A percentile compares a stretch with the other conserved stretches of the same genome.
phyloP scores from a whole-genome alignment of 92 coral and sea anemone species.

The Porites lobata region DNA sequence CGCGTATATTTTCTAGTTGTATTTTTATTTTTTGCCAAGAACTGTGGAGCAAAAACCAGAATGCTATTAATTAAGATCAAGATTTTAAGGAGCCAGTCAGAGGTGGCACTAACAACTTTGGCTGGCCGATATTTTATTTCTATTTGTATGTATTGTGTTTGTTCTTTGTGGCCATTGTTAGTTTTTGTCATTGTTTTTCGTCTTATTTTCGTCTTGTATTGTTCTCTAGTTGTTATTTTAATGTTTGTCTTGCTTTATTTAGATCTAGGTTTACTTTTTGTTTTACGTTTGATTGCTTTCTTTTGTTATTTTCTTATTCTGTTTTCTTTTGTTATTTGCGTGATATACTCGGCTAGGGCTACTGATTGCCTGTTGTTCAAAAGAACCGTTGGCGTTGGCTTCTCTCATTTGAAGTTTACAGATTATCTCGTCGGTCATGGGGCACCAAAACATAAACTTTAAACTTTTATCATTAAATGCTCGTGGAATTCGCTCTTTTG shows the following conservation, averaged over 20 bases:
- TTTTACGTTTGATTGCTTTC: background rate
- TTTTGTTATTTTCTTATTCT: background rate
- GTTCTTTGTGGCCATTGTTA: too few species aligned
- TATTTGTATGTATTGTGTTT: background rate
- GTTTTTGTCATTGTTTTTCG: too few species aligned
- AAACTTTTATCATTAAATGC: too few species aligned
- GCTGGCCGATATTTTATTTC: background rate
- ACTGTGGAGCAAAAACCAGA: background rate
- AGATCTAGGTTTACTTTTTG: background rate
- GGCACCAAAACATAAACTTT: background rate
- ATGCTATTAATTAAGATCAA: slow-evolving; percentile 5
- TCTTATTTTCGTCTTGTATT: too few species aligned
- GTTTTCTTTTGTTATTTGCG: too few species aligned
- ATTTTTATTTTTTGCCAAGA: background rate
- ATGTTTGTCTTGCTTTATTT: background rate
- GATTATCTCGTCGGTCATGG: slow-evolving; percentile 3
- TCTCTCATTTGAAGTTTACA: background rate
- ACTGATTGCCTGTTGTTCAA: too few species aligned
- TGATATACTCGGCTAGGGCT: too few species aligned
- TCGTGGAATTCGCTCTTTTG: too few species aligned
- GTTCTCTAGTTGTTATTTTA: too few species aligned
- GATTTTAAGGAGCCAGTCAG: background rate
- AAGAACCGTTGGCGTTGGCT: background rate
- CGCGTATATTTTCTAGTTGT: background rate
- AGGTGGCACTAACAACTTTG: background rate